Evolutionary conservation across 1,140 invertebrate species (phyloP), one percentile per base, ranked within the genome.

Genomic region (Babylonia areolata): DNA sequence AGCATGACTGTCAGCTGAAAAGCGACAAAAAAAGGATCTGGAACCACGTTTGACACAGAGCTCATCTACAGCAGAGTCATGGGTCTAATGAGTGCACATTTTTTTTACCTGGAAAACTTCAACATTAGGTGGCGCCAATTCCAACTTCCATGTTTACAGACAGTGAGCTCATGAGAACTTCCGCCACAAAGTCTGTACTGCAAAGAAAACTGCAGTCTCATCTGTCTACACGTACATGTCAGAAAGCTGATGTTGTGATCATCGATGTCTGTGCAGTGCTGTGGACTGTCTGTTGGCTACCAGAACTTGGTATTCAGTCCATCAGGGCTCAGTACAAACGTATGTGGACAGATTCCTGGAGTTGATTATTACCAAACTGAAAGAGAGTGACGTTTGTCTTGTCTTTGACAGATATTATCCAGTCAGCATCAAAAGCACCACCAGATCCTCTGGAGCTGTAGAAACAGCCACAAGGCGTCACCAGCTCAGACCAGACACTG

Each of bases 221-320:
- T 3, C 28, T 1, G 39, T 33, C 31, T 33, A 33, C 39, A 37
- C 51, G 71, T 39, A 37, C 28, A n/a, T 3, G 17, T 23, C 5
- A 3, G 28, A 85, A 23, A 5, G 17, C 64, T 46, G 37, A 64
- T n/a, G 51, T 58, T 33, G n/a, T n/a, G n/a, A 71, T 88, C 33
- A 46, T 88, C 20, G 87, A 87, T 87, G 89, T 87, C 11, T 90
- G 81, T 40, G 88, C 89, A 79, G 35, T 88, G 20, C 86, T 88
- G 9, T 90, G 85, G 87, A 35, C 75, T 20, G 58, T 90, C 15
- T 73, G 75, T 69, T 89, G 88, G 87, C 87, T 87, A n/a, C 5
- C 71, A 42, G n/a, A n/a, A n/a, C n/a, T n/a, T n/a, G n/a, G n/a
- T n/a, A n/a, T n/a, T n/a, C n/a, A n/a, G n/a, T n/a, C n/a, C n/a